Evolutionary conservation across 2,113 vertebrate species (phyloP), one percentile per base, ranked within the genome.

Genomic region (Murina feae): DNA sequence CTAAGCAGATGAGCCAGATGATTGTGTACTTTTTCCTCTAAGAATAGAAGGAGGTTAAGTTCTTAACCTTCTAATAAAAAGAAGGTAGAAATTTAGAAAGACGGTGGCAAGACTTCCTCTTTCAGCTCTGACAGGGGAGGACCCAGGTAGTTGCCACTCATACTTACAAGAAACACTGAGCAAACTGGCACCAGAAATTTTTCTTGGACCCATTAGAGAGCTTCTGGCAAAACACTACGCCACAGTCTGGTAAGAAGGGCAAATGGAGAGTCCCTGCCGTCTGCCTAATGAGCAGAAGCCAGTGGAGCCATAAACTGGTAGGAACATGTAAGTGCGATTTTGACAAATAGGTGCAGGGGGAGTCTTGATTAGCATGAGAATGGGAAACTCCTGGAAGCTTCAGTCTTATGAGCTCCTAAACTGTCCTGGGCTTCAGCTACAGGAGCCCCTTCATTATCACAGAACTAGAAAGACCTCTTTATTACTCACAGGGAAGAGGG

Each of bases 51-150:
- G 8, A 69, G 1, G 1, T 37, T 58, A 60, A 49, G 9, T 49
- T 90, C 14, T 69, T 92, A 86, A 60, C 6, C 17, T 63, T 93
- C 87, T 90, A 25, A 63, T 65, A 90, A 63, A 75, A 75, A 86
- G 51, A 71, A n/a, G 4, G 5, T 51, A 66, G 44, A 28, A 79
- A 39, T 60, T 5, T 32, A 58, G 74, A 25, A 69, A 30, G 44
- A 20, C 16, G 63, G 53, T 76, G 23, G 44, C 12, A 63, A 60
- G 25, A 23, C 8, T 80, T 65, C 20, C 55, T 16, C 14, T 53
- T 85, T 66, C 39, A 49, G 13, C 32, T 44, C 25, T 35, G 23
- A 35, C 30, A 60, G 16, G 2, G 78, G 53, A 93, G 89, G 44
- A 60, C 0, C 9, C 71, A 12, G 0, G 16, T 21, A 23, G n/a